Base-by-base conservation (phyloP, 2,113 vertebrate species). In the Delphinapterus leucas region DNA sequence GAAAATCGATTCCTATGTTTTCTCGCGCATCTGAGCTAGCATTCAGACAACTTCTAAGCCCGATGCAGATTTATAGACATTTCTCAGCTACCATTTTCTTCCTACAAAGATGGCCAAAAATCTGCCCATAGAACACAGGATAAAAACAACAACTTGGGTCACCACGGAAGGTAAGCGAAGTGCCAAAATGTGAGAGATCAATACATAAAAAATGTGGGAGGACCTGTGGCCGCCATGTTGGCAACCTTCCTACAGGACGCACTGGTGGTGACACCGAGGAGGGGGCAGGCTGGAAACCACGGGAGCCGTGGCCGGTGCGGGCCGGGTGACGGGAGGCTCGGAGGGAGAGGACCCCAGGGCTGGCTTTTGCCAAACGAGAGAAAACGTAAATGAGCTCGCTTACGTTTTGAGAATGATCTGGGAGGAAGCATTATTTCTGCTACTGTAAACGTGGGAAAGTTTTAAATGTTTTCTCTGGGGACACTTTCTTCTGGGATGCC, bases 221-320 rank as follows among this genome's bases (percentile, higher is more conserved):
- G 53, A 2, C 60, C 12, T 18, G 18, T 0, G 4, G 81, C 26
- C 68, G 38, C 55, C 25, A 1, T 0, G 7, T 6, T 3, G n/a
- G 68, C 38, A 20, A 15, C 58, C 23, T 61, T 23, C 31, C 31
- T 8, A 21, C 33, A 65, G 38, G 49, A 8, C 49, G 47, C 49
- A 6, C 53, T 53, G 21, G 6, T 0, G 7, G 4, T 0, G 61
- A n/a, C 15, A 0, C 2, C 6, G 7, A 31, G 41, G 26, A 6
- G 3, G 13, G 31, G 15, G 5, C 67, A 15, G 49, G 6, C 5
- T 6, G 58, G 71, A 67, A 7, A 13, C 33, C 3, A 81, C 0
- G 20, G 77, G 80, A 58, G 26, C 36, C 0, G 5, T 0, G 67
- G 61, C 38, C 41, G 14, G 20, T 3, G 0, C 68, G 28, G 5